Base-by-base conservation (phyloP, 2,113 vertebrate genomes). In the Poecilia latipinna region DNA sequence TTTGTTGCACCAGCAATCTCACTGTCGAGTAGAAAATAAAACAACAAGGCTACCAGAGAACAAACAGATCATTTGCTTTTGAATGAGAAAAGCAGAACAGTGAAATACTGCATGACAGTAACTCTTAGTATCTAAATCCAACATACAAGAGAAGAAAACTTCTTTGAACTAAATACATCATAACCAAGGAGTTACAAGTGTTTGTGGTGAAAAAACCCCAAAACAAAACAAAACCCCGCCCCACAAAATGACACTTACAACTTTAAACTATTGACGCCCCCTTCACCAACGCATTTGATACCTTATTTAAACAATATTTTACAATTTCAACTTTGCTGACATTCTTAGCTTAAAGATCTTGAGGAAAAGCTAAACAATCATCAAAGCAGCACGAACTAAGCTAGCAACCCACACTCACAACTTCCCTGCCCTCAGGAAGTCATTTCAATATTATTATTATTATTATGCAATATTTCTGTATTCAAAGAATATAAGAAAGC, bases 91-190 rank as follows among this genome's bases (percentile, higher is more conserved):
- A 88, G 87, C 83, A 83, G 85, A 82, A 90, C 82, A 83, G 74
- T 85, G 60, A 89, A 89, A 91, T 91, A 88, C 88, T 87, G 89
- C 85, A 88, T 77, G 83, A 93, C 85, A 89, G 85, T 86, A 86
- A 92, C 63, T 79, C 70, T 77, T 61, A 15, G 44, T 48, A 81
- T 83, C 86, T 88, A 86, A 42, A 74, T 88, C 48, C 17, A 79
- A 90, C 67, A 80, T 77, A 90, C 75, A 79, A 60, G 72, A 75
- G 80, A 83, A 84, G 61, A 74, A 77, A 78, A 74, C 61, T n/a
- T 57, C 60, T 65, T 72, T 73, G 17, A 86, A 88, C 72, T 63
- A 76, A 71, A 87, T 76, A 83, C 33, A 68, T 77, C 26, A 74
- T 74, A 68, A 84, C 73, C 65, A 86, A 84, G 74, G 65, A 70